These are phyloP conservation scores for Trisateles emortualis DNA, from an alignment of 2,888 invertebrate genomes.

Conservation along the genomic window DNA sequence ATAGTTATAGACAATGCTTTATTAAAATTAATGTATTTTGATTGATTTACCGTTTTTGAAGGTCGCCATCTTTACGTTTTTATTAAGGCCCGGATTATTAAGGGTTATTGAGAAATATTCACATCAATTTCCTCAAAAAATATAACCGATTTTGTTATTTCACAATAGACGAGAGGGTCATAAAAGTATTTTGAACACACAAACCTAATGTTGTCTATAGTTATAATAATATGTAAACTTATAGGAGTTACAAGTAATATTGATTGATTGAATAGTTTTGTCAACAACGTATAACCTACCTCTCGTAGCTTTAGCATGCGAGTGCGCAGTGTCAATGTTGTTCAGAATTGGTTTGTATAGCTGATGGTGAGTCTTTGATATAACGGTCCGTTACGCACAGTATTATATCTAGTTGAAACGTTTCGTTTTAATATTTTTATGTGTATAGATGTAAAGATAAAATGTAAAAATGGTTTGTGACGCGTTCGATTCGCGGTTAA, in stretches of 20 bases:
- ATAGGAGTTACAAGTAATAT: too few relatives aligned
- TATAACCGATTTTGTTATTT: too few relatives aligned
- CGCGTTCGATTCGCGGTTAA: constrained; percentile 51
- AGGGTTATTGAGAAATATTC: too few relatives aligned
- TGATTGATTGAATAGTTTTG: neutral
- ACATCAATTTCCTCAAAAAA: too few relatives aligned
- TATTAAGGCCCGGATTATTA: too few relatives aligned
- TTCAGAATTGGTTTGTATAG: constrained; percentile 67
- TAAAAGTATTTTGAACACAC: neutral
- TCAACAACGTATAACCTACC: constrained; percentile 16
- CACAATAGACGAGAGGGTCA: too few relatives aligned
- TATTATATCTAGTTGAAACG: constrained; percentile 61
- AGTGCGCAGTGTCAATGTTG: constrained; percentile 18
- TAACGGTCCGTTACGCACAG: constrained; percentile 76
- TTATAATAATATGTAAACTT: neutral
- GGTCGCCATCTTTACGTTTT: too few relatives aligned
- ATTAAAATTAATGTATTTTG: too few relatives aligned
- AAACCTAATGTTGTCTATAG: neutral
- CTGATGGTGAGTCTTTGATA: constrained; percentile 67
- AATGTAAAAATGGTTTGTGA: constrained; percentile 66
- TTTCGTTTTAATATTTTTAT: constrained; percentile 78
- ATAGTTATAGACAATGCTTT: neutral
- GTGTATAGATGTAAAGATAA: constrained; percentile 72
- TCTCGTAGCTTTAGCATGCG: constrained; percentile 13
- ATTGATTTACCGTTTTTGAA: too few relatives aligned